These are phyloP conservation scores for Ochotona princeps DNA, from an alignment of 2,113 vertebrate genomes.

Conservation along the genomic window DNA sequence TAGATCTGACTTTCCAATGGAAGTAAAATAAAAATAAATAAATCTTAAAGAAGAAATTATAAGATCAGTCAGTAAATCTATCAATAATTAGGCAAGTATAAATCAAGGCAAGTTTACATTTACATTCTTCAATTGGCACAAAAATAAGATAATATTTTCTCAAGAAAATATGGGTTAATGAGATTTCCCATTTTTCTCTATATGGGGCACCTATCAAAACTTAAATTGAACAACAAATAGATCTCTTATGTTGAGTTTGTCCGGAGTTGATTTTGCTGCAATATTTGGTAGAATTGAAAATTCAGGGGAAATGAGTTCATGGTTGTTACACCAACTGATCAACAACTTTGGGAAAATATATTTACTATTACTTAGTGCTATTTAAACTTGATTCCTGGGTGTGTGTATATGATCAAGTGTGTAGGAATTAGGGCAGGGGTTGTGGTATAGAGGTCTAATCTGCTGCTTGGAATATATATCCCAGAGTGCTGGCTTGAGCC, in stretches of 20 bases:
- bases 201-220: too few species aligned
- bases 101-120: conserved; percentile 20
- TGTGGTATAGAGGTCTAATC: too few species aligned
- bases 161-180: not conserved
- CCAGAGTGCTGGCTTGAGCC: too few species aligned
- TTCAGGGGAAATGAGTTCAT: not conserved
- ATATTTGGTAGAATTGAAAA: too few species aligned
- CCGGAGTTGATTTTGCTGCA: too few species aligned
- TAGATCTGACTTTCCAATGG: too few species aligned
- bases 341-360: not conserved
- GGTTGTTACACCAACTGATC: not conserved
- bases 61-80: not conserved
- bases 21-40: too few species aligned
- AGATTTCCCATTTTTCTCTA: not conserved
- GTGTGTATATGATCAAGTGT: not conserved
- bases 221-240: too few species aligned
- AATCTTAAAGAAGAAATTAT: too few species aligned
- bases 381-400: not conserved
- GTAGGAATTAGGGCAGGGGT: too few species aligned
- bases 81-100: conserved; percentile 4
- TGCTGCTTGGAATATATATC: too few species aligned
- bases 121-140: not conserved
- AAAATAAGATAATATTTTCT: not conserved
- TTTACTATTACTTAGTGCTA: not conserved
- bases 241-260: too few species aligned